Base-by-base conservation (phyloP, 2,113 vertebrate species). In the Neodontobutis hainanensis region DNA sequence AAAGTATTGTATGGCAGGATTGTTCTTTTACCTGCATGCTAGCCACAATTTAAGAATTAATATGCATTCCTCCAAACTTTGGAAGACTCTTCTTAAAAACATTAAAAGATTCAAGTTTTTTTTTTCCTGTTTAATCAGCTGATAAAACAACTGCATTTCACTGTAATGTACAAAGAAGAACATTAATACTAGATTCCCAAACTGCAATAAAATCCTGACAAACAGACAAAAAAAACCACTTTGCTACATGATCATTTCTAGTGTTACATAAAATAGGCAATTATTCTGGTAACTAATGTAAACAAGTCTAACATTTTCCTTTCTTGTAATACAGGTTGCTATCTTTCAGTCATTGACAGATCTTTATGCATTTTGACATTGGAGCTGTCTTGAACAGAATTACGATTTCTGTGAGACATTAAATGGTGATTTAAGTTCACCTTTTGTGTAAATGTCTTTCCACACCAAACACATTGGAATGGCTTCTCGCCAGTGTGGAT, bases 401-500 rank as follows among this genome's bases (percentile, higher is more conserved):
- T 61, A 2, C 38, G 53, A 47, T 82, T 71, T 53, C 16, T 70
- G 40, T 91, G 87, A 36, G 80, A 66, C 65, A 75, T 65, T 62
- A 90, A 60, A 69, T 92, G 91, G 34, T 90, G 75, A 19, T 78
- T 88, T 16, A 92, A 86, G 67, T 85, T 89, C 34, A 81, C 77
- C 60, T 89, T 89, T 64, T 91, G 90, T 0, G 76, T 86, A 64
- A 91, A 92, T 3, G 77, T 67, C 58, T 70, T 90, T 16, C 88
- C 88, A 65, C 90, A 91, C 72, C 64, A 75, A 36, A 34, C 5
- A 55, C 90, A 91, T 38, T n/a, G 11, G 55, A 86, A 91, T 2
- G 88, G 90, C 64, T 45, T 85, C 58, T 92, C 88, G 0, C 90
- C 89, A 0, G 80, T 85, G 62, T 92, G 91, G 68, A 90, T 81